Base-by-base conservation (phyloP, 2,888 invertebrate genomes). In the Nomada flava region DNA sequence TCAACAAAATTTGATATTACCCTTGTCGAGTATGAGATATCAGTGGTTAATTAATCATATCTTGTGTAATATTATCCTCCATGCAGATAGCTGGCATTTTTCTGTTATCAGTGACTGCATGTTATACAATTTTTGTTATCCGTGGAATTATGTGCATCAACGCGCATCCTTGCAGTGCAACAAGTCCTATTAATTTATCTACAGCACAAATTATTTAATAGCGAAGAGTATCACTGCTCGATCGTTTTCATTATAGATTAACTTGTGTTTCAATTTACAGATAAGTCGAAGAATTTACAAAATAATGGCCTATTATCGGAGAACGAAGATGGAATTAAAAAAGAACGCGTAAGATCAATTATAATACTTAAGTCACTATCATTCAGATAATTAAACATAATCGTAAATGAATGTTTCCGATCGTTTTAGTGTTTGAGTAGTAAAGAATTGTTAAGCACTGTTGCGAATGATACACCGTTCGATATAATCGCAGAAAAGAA, bases 371-470 rank as follows among this genome's bases (percentile, higher is more conserved):
- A 65, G 62, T 70, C 29, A 55, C 15, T 47, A 29, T 52, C 70
- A 42, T 53, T 75, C 23, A 53, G 72, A 1, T 76, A 42, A 50
- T 20, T 36, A 82, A 77, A 59, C 36, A 36, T 36, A 36, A 36
- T 36, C 0, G 36, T 36, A 36, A 36, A 7, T 36, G 36, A 5
- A 36, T 76, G 57, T 64, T 74, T 57, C 59, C 13, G 57, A 47
- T n/a, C 55, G 7, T 90, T 90, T 76, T 84, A 94, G 93, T 94
- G 93, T 82, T 86, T 93, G 83, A 93, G 82, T 74, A 92, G 91
- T 80, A 90, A 88, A 76, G 93, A 93, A 83, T 89, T 94, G 67
- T 79, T 94, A 76, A 91, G 82, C 72, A 87, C 87, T 36, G 88
- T 92, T 76, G 90, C 91, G 42, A 83, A 89, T 71, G 90, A 92